Conservation (phyloP, 2,888 invertebrate genomes). For the Fragum fragum region DNA sequence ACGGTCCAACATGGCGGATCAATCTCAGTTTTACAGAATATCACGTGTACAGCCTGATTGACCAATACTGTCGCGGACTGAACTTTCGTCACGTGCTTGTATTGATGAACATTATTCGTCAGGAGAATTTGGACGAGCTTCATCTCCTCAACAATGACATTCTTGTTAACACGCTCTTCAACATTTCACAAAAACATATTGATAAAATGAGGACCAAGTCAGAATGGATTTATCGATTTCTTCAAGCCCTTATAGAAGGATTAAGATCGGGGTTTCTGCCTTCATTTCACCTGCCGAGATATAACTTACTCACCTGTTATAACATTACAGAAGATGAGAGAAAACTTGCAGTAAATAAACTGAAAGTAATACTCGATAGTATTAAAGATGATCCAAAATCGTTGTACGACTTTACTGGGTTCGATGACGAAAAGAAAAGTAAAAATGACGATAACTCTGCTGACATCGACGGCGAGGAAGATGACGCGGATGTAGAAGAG, state of each 20-base stretch:
- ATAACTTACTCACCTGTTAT: slow-evolving; percentile 58
- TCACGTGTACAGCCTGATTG: slow-evolving; percentile 64
- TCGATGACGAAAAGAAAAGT: slow-evolving; percentile 42
- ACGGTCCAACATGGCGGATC: slow-evolving; percentile 54
- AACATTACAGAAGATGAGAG: slow-evolving; percentile 35
- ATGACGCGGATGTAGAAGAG: slow-evolving; percentile 14
- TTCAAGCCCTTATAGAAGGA: slow-evolving; percentile 56
- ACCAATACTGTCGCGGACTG: slow-evolving; percentile 62
- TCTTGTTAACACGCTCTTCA: slow-evolving; percentile 66
- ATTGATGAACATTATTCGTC: slow-evolving; percentile 65
- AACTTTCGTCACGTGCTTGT: slow-evolving; percentile 67
- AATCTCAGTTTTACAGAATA: slow-evolving; percentile 66
- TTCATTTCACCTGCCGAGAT: slow-evolving; percentile 66
- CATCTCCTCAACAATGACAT: slow-evolving; percentile 64
- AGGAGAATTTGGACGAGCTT: slow-evolving; percentile 50
- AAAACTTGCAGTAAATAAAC: slow-evolving; percentile 36
- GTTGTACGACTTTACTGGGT: slow-evolving; percentile 60
- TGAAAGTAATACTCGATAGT: slow-evolving; percentile 45
- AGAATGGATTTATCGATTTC: slow-evolving; percentile 64
- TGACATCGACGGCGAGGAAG: background rate
- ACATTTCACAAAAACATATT: slow-evolving; percentile 65
- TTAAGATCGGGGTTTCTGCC: slow-evolving; percentile 59
- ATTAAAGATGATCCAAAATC: slow-evolving; percentile 52
- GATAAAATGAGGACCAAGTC: slow-evolving; percentile 54
- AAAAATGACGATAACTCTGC: slow-evolving; percentile 9